Evolutionary conservation across 2,888 invertebrate genomes (phyloP).

Genomic region (Abrostola tripartita): DNA sequence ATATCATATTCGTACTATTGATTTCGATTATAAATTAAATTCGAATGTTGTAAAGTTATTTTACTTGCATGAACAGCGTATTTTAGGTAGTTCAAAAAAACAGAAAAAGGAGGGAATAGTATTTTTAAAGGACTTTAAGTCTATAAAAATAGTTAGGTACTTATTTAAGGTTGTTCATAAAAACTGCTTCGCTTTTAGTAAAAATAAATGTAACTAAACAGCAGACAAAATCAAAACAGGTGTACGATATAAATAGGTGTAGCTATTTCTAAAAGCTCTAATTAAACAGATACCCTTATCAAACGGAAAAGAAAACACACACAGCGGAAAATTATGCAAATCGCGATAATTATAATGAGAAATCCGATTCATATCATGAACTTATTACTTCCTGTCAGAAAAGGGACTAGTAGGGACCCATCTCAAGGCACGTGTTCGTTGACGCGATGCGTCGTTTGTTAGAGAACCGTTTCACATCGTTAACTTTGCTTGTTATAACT

Average conservation of each 20-base stretch:
- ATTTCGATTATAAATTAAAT: too few relatives aligned
- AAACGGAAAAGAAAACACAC: slow-evolving; percentile 33
- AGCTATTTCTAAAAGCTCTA: slow-evolving; percentile 10
- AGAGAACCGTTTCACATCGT: slow-evolving; percentile 73
- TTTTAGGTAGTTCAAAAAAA: too few relatives aligned
- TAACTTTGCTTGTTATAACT: slow-evolving; percentile 85
- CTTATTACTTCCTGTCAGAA: slow-evolving; percentile 53
- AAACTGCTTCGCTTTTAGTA: too few relatives aligned
- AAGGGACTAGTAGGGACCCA: slow-evolving; percentile 42
- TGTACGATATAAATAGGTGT: background rate
- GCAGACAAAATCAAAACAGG: background rate
- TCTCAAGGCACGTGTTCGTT: slow-evolving; percentile 59
- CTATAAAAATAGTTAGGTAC: too few relatives aligned
- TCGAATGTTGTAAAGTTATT: too few relatives aligned
- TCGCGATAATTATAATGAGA: slow-evolving; percentile 48
- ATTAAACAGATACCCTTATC: slow-evolving; percentile 25
- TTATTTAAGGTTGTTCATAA: too few relatives aligned
- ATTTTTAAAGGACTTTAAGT: too few relatives aligned
- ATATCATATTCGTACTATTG: too few relatives aligned
- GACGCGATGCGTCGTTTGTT: slow-evolving; percentile 71
- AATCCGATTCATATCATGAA: slow-evolving; percentile 55
- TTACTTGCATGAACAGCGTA: too few relatives aligned
- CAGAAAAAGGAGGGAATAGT: too few relatives aligned
- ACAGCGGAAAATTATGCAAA: slow-evolving; percentile 45
- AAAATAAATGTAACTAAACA: background rate